These are phyloP conservation scores for Manis crassicaudata DNA, from an alignment of 2,797 vertebrate genomes.

Conservation along the genomic window DNA sequence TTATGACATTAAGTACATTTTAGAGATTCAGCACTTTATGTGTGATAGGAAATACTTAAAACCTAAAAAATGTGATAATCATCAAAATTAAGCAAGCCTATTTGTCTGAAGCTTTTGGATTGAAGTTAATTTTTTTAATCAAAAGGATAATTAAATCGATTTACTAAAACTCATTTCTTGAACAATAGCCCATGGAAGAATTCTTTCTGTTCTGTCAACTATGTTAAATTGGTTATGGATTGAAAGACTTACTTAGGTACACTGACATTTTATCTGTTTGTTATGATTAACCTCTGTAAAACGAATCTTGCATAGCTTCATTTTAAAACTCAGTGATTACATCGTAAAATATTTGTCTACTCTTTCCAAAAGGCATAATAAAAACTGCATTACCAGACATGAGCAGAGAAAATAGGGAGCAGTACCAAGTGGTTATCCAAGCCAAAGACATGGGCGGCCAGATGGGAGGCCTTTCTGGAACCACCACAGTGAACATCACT, in stretches of 20 bases:
- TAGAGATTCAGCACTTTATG: neutral
- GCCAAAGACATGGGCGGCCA: constrained; percentile 99
- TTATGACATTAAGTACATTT: neutral
- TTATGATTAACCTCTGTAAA: constrained; percentile 34
- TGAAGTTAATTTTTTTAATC: neutral
- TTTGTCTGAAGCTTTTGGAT: neutral
- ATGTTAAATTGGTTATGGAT: neutral
- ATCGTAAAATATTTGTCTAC: neutral
- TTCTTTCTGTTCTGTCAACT: constrained; percentile 27
- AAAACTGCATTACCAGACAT: constrained; percentile 97
- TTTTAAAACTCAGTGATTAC: constrained; percentile 35
- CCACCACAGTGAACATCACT: constrained; percentile 95
- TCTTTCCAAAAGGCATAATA: constrained; percentile 90
- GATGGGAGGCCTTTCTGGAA: constrained; percentile 97
- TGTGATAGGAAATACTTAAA: neutral
- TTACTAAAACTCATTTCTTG: constrained; percentile 5
- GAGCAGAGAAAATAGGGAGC: constrained; percentile 96
- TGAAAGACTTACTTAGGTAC: neutral
- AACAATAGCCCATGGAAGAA: neutral
- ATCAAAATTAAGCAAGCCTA: neutral
- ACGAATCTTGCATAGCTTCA: neutral
- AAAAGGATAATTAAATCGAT: constrained; percentile 54
- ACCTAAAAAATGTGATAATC: neutral
- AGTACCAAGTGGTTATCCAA: constrained; percentile 98
- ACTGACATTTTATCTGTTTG: constrained; percentile 32